These are phyloP conservation scores for Anolis apletophallus DNA, from an alignment of 2,797 vertebrate species.

Conservation along the genomic window DNA sequence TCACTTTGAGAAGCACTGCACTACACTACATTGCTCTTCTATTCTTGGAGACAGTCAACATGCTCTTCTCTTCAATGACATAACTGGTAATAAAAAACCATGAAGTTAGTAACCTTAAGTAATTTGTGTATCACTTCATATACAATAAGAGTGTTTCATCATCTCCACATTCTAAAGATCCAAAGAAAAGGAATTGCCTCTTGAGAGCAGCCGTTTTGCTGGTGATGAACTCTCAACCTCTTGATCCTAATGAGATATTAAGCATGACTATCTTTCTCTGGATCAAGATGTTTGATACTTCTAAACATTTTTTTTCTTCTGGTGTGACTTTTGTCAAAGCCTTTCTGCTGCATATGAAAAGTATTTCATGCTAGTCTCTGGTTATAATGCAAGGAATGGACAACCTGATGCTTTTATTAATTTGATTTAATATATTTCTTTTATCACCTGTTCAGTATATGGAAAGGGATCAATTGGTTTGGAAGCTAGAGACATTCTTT, in stretches of 20 bases:
- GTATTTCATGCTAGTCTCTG: constrained; percentile 55
- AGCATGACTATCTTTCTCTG: background rate
- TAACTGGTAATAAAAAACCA: background rate
- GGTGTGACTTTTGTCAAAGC: constrained; percentile 85
- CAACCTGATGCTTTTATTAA: constrained; percentile 37
- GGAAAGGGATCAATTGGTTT: constrained; percentile 73
- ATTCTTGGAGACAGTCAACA: background rate
- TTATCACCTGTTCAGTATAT: constrained; percentile 59
- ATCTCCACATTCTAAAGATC: background rate
- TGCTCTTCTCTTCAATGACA: background rate
- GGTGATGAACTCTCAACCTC: too few species aligned
- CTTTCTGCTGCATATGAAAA: constrained; percentile 73
- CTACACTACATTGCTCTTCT: background rate
- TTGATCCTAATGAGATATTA: background rate
- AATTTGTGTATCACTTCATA: background rate
- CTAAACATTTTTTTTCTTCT: constrained; percentile 19
- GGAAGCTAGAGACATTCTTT: constrained; percentile 63
- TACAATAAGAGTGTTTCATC: background rate
- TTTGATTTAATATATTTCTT: constrained; percentile 53
- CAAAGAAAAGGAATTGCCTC: background rate
- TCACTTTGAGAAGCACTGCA: too few species aligned
- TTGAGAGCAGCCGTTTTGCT: background rate
- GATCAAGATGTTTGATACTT: background rate
- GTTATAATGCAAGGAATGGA: constrained; percentile 57
- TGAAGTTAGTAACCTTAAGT: background rate